These are phyloP conservation scores for Strix uralensis DNA, from an alignment of 2,113 vertebrate genomes.

Conservation along the genomic window DNA sequence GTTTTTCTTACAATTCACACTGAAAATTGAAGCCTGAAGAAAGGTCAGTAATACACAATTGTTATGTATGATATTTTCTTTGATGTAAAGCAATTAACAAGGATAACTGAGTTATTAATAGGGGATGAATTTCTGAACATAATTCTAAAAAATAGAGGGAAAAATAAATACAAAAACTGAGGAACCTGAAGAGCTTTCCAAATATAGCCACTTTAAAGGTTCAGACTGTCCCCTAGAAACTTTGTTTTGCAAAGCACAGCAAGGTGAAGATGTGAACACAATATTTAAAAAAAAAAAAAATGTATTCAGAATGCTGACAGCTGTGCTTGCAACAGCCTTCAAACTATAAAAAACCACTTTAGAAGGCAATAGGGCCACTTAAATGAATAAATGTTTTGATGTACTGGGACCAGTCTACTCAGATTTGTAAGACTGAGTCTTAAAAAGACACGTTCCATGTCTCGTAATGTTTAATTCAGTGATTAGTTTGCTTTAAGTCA, in stretches of 20 bases:
- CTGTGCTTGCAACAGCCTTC: neutral
- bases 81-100: neutral
- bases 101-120: neutral
- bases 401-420: neutral
- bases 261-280: neutral
- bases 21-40: neutral
- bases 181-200: neutral
- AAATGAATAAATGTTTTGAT: neutral
- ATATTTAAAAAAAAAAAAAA: neutral
- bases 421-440: neutral
- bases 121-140: neutral
- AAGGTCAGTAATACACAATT: neutral
- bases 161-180: neutral
- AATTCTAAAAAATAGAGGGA: neutral
- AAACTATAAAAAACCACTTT: neutral
- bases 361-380: neutral
- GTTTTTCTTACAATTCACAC: neutral
- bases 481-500: neutral
- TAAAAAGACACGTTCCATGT: neutral
- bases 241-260: neutral
- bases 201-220: neutral
- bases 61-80: neutral
- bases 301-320: neutral
- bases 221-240: neutral
- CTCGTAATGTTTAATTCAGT: neutral